A percentile compares a stretch with the other conserved stretches of the same genome.
Evolutionary conservation across 2,113 vertebrate species (phyloP).

Genomic region (Psettodes erumei): DNA sequence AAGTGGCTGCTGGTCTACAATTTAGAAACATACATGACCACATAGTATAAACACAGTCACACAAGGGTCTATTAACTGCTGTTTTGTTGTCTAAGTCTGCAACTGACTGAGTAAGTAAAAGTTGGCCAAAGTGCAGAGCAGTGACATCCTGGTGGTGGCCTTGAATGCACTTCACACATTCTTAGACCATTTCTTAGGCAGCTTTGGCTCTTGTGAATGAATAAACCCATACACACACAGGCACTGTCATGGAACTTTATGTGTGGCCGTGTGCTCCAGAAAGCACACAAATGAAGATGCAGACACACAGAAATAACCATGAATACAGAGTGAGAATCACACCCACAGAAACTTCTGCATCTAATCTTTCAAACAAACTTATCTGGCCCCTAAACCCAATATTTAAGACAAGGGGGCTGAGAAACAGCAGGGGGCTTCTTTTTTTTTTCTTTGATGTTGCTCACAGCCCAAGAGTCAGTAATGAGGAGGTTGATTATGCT

Average conservation of each 20-base stretch:
- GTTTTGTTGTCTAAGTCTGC: neutral
- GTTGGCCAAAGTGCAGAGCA: constrained; percentile 14
- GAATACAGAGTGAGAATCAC: neutral
- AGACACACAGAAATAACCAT: neutral
- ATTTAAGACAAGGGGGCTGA: constrained; percentile 44
- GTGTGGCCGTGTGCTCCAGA: neutral
- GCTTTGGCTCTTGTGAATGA: neutral
- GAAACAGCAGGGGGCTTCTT: constrained; percentile 49
- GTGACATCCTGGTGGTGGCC: neutral
- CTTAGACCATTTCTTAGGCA: constrained; percentile 41
- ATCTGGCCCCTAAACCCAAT: constrained; percentile 31
- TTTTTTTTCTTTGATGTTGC: constrained; percentile 71
- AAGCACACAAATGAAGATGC: neutral
- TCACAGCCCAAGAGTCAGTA: constrained; percentile 56
- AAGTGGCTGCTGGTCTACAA: constrained; percentile 29
- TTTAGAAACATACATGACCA: constrained; percentile 1
- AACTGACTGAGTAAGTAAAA: neutral
- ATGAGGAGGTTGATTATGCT: constrained; percentile 65
- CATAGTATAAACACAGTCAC: neutral
- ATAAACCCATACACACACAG: neutral
- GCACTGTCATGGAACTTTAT: neutral
- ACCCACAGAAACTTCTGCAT: constrained; percentile 21
- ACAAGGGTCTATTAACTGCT: neutral
- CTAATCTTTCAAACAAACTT: constrained; percentile 54
- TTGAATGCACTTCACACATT: constrained; percentile 33